These are phyloP conservation scores for Chironomus tepperi DNA, from an alignment of 1,140 invertebrate genomes.

Conservation along the genomic window DNA sequence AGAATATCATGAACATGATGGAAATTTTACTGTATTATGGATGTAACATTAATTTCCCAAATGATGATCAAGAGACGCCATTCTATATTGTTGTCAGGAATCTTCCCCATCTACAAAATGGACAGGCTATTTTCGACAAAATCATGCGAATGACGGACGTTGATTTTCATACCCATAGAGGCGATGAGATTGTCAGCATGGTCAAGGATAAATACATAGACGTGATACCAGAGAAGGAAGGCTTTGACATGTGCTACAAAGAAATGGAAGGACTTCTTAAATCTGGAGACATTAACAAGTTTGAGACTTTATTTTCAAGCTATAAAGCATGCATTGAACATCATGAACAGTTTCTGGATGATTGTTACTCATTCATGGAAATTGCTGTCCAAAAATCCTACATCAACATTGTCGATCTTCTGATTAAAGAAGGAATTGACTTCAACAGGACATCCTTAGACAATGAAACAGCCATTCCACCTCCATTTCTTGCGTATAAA, in stretches of 20 bases:
- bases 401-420: not conserved
- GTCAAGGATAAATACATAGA: not conserved
- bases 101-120: not conserved
- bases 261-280: not conserved
- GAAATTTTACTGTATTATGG: not conserved
- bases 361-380: not conserved
- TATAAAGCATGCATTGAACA: no score
- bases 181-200: not conserved
- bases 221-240: not conserved
- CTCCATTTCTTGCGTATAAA: not conserved
- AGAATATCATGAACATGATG: not conserved
- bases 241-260: not conserved
- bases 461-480: not conserved
- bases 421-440: not conserved
- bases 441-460: not conserved
- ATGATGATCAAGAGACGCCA: not conserved
- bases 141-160: not conserved
- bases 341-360: not conserved
- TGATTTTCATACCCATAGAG: not conserved
- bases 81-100: not conserved
- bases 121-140: not conserved
- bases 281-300: not conserved
- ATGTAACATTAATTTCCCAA: not conserved
- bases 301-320: not conserved
- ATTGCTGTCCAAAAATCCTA: not conserved